A percentile compares a stretch with the other conserved stretches of the same genome.
Evolutionary conservation across 2,888 invertebrate genomes (phyloP).

Genomic region (Coleophora flavipennella): DNA sequence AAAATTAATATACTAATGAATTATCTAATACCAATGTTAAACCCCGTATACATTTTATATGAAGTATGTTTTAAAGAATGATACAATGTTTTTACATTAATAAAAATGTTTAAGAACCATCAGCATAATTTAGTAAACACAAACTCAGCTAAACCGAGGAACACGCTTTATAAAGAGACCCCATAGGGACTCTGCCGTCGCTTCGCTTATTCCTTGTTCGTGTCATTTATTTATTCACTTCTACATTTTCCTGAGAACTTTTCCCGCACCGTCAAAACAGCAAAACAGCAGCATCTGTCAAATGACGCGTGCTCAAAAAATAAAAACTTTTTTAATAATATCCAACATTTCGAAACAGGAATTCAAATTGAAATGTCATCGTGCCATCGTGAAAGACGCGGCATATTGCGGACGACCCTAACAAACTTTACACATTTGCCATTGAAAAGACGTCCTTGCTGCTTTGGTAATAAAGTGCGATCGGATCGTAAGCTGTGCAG

Average conservation of each 20-base stretch:
- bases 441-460: slow-evolving; percentile 24
- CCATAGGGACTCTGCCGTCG: neutral
- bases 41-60: too few relatives aligned
- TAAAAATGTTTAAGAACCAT: too few relatives aligned
- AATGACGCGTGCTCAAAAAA: neutral
- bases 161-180: neutral
- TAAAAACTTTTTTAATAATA: slow-evolving; percentile 45
- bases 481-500: slow-evolving; percentile 22
- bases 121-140: too few relatives aligned
- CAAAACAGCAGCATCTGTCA: too few relatives aligned
- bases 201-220: neutral
- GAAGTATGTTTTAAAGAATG: too few relatives aligned
- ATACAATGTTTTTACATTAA: too few relatives aligned
- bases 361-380: slow-evolving; percentile 70
- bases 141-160: neutral
- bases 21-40: too few relatives aligned
- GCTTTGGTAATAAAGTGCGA: slow-evolving; percentile 17
- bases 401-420: slow-evolving; percentile 47
- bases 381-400: slow-evolving; percentile 40
- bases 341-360: slow-evolving; percentile 43
- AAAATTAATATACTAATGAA: too few relatives aligned
- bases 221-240: neutral
- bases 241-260: too few relatives aligned
- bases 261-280: neutral
- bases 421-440: slow-evolving; percentile 10